A percentile compares a stretch with the other conserved stretches of the same genome.
These are phyloP conservation scores for Daboia siamensis DNA, from an alignment of 2,113 vertebrate species.

Conservation along the genomic window DNA sequence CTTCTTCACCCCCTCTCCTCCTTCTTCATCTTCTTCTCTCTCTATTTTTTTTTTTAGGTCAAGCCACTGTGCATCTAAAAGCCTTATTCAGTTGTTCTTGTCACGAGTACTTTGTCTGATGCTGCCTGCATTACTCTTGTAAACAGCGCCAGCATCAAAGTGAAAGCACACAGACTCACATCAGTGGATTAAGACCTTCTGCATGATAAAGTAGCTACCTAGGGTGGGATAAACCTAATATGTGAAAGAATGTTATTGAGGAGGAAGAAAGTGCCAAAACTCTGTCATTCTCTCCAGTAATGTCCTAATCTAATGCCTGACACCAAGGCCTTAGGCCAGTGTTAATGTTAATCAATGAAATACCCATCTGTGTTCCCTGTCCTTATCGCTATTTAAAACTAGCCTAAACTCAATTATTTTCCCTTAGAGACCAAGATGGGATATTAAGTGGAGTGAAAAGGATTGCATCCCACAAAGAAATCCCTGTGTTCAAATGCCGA, in stretches of 20 bases:
- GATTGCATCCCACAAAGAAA: conserved; percentile 85
- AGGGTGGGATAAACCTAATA: conserved; percentile 99
- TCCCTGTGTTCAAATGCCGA: conserved; percentile 85
- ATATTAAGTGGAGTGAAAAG: conserved; percentile 97
- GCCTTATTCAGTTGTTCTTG: conserved; percentile 92
- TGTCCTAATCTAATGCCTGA: conserved; percentile 98
- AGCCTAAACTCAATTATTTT: conserved; percentile 99
- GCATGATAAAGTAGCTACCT: conserved; percentile 99
- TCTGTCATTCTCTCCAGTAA: conserved; percentile 97
- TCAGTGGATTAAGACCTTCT: conserved; percentile 99
- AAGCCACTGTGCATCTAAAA: conserved; percentile 86
- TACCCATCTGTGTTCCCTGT: conserved; percentile 95
- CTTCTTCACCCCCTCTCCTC: conserved; percentile 53
- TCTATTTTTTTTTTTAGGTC: conserved; percentile 72
- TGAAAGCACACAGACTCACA: conserved; percentile 90
- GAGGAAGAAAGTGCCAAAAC: conserved; percentile 99
- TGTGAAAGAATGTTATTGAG: conserved; percentile 99
- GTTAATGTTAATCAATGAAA: conserved; percentile 97
- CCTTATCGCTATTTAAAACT: conserved; percentile 99
- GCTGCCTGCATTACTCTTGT: conserved; percentile 88
- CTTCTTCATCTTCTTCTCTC: conserved; percentile 59
- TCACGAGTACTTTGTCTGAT: conserved; percentile 99
- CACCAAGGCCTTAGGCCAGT: conserved; percentile 91
- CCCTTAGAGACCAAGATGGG: conserved; percentile 97
- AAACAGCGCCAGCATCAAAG: conserved; percentile 95